These are phyloP conservation scores for Tor tambroides DNA, from an alignment of 2,113 vertebrate genomes.

Conservation along the genomic window DNA sequence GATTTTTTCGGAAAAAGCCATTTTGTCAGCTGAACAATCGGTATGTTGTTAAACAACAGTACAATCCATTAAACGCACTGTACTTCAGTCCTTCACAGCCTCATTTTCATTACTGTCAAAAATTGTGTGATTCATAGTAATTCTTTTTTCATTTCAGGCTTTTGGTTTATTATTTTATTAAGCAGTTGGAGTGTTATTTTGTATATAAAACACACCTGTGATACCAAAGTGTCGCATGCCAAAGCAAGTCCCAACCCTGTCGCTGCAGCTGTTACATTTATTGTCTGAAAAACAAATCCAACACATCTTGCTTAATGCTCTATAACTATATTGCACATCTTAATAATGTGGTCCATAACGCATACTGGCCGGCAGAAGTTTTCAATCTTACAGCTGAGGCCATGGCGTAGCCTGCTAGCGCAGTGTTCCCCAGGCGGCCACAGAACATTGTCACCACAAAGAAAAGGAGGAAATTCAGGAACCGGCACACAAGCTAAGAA, in stretches of 20 bases:
- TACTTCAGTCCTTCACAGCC: no score
- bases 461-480: conserved; percentile 86
- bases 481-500: conserved; percentile 82
- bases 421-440: conserved; percentile 87
- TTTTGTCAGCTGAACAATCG: no score
- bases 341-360: background rate
- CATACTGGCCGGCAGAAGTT: background rate
- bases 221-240: conserved; percentile 90
- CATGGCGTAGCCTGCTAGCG: conserved; percentile 85
- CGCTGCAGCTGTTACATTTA: conserved; percentile 84
- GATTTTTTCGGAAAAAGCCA: no score
- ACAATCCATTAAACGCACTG: no score
- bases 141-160: no score
- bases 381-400: conserved; percentile 76
- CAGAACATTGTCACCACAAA: conserved; percentile 92
- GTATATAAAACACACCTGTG: conserved; percentile 80
- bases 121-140: background rate
- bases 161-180: background rate
- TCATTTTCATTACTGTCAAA: no score
- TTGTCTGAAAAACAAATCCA: conserved; percentile 74
- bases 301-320: background rate
- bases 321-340: background rate
- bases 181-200: background rate
- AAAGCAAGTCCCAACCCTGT: conserved; percentile 84
- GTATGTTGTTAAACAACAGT: no score